Conservation (phyloP, 2,888 invertebrate species). For the Campaea margaritaria region DNA sequence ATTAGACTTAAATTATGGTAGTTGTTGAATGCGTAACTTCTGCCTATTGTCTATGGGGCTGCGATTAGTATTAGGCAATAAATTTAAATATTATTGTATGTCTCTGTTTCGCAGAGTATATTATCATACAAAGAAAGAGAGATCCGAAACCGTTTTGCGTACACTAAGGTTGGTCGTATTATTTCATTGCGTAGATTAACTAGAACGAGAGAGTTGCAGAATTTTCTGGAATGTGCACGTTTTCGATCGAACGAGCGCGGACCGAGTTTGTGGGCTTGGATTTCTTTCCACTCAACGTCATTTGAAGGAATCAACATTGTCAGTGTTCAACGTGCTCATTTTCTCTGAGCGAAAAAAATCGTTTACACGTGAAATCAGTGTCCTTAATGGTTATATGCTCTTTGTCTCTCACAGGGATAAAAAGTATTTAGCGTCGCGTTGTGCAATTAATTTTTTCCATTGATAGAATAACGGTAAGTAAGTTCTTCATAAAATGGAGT, state of each 20-base stretch:
- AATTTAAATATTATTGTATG: no score
- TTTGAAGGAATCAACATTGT: conserved; percentile 35
- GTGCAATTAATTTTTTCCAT: conserved; percentile 8
- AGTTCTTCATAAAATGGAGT: conserved; percentile 13
- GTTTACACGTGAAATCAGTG: conserved; percentile 14
- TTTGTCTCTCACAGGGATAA: not conserved
- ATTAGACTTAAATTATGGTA: no score
- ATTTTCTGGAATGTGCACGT: conserved; percentile 54
- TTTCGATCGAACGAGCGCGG: conserved; percentile 31
- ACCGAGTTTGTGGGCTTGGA: no score
- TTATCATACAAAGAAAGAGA: no score
- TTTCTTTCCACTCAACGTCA: conserved; percentile 44
- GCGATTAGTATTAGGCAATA: no score
- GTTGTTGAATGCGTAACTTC: no score
- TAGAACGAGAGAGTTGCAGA: conserved; percentile 39
- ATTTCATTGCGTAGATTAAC: no score
- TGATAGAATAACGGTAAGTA: conserved; percentile 13
- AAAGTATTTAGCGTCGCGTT: not conserved
- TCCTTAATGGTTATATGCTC: no score
- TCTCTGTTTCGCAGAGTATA: no score
- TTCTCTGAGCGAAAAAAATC: not conserved
- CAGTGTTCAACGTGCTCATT: conserved; percentile 40
- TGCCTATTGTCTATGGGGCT: no score
- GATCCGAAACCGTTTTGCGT: no score
- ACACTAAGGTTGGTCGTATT: no score